Evolutionary conservation across 2,113 vertebrate species (phyloP).

Genomic region (Lepisosteus osseus): DNA sequence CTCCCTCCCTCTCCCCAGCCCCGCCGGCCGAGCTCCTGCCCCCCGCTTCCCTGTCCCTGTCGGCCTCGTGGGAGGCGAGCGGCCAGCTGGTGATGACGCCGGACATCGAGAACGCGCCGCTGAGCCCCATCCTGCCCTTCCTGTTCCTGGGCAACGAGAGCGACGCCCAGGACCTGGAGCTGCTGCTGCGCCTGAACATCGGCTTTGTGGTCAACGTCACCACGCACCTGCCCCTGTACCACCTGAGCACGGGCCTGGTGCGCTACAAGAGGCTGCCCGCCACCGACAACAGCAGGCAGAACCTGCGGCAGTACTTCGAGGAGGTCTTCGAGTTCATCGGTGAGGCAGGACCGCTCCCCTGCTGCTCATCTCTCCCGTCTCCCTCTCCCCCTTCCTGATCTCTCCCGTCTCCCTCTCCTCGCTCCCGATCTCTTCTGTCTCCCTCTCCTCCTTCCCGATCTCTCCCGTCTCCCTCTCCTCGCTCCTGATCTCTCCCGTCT

Average conservation of each 20-base stretch:
- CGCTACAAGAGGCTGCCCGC: conserved; percentile 78
- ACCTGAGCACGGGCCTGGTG: conserved; percentile 63
- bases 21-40: conserved; percentile 7
- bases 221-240: conserved; percentile 79
- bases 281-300: conserved; percentile 81
- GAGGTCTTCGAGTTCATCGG: conserved; percentile 83
- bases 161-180: conserved; percentile 74
- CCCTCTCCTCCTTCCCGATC: too few relatives aligned
- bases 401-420: background rate
- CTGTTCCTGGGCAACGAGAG: conserved; percentile 77
- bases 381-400: too few relatives aligned
- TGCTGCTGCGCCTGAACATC: conserved; percentile 70
- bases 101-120: conserved; percentile 72
- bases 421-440: background rate
- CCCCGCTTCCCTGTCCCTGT: conserved; percentile 56
- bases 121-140: conserved; percentile 78
- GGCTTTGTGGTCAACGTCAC: conserved; percentile 79
- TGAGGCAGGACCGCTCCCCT: conserved; percentile 36
- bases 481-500: background rate
- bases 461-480: background rate
- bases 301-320: conserved; percentile 81
- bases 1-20: background rate
- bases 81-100: conserved; percentile 57
- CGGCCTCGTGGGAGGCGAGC: conserved; percentile 47
- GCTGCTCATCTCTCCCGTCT: background rate